Percentiles rank a stretch among this genome's conserved stretches.
Conservation (phyloP, 2,797 vertebrate species). For the Typhlichthys eigenmanni region DNA sequence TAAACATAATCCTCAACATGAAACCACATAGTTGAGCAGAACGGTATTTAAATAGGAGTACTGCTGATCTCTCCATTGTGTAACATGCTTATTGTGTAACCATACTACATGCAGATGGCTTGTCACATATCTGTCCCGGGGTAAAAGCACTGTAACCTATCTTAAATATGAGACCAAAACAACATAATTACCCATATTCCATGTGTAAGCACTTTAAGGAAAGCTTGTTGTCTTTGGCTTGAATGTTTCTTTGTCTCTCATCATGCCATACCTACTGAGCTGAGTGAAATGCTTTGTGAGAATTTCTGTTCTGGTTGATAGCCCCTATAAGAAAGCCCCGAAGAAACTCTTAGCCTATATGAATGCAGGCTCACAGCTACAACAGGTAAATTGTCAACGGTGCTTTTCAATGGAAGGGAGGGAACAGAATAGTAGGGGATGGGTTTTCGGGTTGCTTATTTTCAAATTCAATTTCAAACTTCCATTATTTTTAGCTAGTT, state of each 20-base stretch:
- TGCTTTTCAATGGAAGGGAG: no score
- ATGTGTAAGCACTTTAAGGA: neutral
- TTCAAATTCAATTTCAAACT: no score
- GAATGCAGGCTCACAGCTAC: no score
- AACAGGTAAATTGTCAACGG: neutral
- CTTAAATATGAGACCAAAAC: slow-evolving; percentile 33
- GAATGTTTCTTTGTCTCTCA: neutral
- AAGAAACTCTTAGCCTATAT: no score
- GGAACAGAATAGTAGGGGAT: neutral
- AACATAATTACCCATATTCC: neutral
- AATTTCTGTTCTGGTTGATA: no score
- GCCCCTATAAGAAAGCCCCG: no score
- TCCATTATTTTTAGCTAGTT: no score
- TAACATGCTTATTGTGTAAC: slow-evolving; percentile 56
- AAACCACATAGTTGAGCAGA: slow-evolving; percentile 61
- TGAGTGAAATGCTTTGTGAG: no score
- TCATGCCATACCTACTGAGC: no score
- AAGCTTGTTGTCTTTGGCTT: neutral
- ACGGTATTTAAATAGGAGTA: slow-evolving; percentile 62
- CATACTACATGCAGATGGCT: slow-evolving; percentile 62
- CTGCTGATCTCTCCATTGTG: slow-evolving; percentile 50
- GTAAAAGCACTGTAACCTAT: slow-evolving; percentile 44
- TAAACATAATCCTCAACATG: slow-evolving; percentile 66
- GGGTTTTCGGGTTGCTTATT: no score
- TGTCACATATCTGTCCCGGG: slow-evolving; percentile 47